Evolutionary conservation across 2,113 vertebrate species (phyloP), one percentile per base, ranked within the genome.

Genomic region (Cochlearius cochlearius): DNA sequence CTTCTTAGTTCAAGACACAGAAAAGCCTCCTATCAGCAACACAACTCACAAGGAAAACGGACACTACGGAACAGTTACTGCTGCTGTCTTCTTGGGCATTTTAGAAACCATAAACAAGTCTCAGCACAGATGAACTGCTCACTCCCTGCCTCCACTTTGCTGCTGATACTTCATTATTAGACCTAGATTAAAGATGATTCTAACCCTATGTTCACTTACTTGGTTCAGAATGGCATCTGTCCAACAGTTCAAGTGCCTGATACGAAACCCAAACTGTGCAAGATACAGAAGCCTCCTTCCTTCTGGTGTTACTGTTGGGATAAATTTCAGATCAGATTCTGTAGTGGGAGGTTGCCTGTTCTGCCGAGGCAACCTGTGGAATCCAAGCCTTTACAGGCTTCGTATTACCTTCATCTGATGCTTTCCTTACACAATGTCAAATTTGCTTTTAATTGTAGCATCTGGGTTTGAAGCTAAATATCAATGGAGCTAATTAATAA

Each of bases 211-310:
- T 97, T 98, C 96, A 95, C 95, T 96, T 97, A 97, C 97, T 98
- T 98, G 97, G 97, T 98, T 98, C 96, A 97, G 97, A 98, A 98
- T 92, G 98, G 98, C 98, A 94, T 98, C 97, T 97, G 95, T 98
- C 97, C 98, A 98, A 88, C 98, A 98, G 96, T 97, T 98, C 96
- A 98, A 98, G 98, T 98, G 98, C 98, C 98, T 98, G 97, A 98
- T 97, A 97, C 1, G 58, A 96, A 98, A 97, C 96, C 97, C 97
- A 98, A 98, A 98, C 97, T 96, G 73, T 97, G 91, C 98, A 97
- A 97, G 93, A 94, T 88, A 39, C 1, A 80, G 93, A 96, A 91
- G 90, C 92, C 91, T 94, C 97, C 96, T 96, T 93, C 92, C 88
- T 96, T 93, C 92, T 97, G 86, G 71, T 95, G 90, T 97, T 97